A percentile compares a stretch with the other conserved stretches of the same genome.
phyloP scores from a whole-genome alignment of 2,113 vertebrate species.

The Neolamprologus toae region DNA sequence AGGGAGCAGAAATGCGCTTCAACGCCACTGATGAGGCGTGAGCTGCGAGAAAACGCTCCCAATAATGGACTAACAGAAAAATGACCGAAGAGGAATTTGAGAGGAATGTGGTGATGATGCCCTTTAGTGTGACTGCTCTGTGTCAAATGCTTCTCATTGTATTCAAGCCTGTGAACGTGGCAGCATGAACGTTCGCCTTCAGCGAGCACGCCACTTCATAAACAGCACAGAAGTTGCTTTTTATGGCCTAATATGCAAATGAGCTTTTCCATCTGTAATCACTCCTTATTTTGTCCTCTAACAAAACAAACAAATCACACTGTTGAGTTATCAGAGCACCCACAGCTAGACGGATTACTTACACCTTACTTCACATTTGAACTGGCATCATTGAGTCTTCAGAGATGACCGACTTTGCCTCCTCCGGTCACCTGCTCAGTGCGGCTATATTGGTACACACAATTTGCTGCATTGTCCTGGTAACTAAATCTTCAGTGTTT shows the following conservation, averaged over 20 bases:
- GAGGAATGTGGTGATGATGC: constrained; percentile 10
- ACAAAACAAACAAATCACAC: neutral
- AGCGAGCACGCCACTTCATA: neutral
- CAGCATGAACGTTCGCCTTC: neutral
- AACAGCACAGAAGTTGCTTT: neutral
- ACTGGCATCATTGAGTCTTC: neutral
- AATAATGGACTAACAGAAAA: constrained; percentile 8
- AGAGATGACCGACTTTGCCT: neutral
- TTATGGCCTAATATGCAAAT: neutral
- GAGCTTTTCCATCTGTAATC: neutral
- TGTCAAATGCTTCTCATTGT: constrained; percentile 13
- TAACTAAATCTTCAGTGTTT: neutral
- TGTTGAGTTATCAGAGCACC: neutral
- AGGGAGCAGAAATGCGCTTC: neutral
- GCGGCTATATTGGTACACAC: neutral
- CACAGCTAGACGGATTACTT: neutral
- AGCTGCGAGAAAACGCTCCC: neutral
- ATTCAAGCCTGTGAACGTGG: neutral
- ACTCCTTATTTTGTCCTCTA: neutral
- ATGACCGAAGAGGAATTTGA: constrained; percentile 14
- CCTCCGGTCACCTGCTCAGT: neutral
- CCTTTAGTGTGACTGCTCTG: neutral
- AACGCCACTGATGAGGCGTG: neutral
- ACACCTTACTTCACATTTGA: neutral
- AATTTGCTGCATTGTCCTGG: neutral